Evolutionary conservation across 2,888 invertebrate species (phyloP).

Genomic region (Nasonovia ribisnigri): DNA sequence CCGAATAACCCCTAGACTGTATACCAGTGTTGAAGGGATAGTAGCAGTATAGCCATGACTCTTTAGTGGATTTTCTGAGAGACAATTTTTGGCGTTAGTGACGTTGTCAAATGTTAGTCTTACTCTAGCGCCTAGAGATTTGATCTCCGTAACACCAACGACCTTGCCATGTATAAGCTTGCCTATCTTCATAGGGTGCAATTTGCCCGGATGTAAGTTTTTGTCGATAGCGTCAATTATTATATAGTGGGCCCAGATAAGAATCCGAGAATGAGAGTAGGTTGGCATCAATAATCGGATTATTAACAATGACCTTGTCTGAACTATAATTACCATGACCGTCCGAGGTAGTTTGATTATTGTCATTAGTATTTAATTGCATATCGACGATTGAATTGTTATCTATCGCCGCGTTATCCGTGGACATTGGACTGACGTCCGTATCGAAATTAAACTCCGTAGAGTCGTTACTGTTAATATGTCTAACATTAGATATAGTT

Average conservation of each 20-base stretch:
- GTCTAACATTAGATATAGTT: not conserved
- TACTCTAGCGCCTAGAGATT: no score
- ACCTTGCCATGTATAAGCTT: not conserved
- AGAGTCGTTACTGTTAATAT: not conserved
- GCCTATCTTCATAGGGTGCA: conserved; percentile 8
- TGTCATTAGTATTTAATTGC: no score
- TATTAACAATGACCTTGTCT: not conserved
- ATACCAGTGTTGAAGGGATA: not conserved
- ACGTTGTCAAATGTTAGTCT: no score
- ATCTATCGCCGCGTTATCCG: not conserved
- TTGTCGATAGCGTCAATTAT: conserved; percentile 9
- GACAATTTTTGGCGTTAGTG: not conserved
- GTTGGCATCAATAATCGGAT: not conserved
- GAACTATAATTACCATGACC: not conserved
- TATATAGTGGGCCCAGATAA: not conserved
- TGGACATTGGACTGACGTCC: not conserved
- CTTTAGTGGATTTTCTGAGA: not conserved
- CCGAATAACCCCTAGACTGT: not conserved
- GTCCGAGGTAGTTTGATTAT: not conserved
- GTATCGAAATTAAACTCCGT: conserved; percentile 1
- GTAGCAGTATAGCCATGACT: not conserved
- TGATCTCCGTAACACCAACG: no score
- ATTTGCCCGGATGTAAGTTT: no score
- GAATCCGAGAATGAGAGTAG: not conserved
- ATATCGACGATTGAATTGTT: not conserved